phyloP scores from a whole-genome alignment of 2,888 invertebrate species.

The Piscicola geometra region DNA sequence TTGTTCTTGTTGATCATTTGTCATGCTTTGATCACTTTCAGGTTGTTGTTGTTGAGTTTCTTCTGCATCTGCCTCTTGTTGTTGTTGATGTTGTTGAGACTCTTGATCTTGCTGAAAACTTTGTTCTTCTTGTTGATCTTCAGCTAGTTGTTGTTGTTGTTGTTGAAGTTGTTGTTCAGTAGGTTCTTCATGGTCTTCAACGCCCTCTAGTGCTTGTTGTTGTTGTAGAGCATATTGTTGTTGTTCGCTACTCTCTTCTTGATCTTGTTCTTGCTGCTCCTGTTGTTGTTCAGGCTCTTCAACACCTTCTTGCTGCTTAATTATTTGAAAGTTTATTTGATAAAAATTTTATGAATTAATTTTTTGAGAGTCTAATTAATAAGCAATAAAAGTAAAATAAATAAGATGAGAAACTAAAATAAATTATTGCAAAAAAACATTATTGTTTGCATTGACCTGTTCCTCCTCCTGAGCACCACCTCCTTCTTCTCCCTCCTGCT shows the following conservation, averaged over 20 bases:
- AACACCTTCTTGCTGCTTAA: neutral
- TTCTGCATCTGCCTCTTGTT: neutral
- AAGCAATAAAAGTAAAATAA: neutral
- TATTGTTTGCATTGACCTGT: too few species aligned
- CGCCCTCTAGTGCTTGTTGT: too few species aligned
- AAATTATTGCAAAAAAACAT: neutral
- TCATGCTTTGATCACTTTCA: neutral
- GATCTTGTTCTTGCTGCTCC: too few species aligned
- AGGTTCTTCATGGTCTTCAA: too few species aligned
- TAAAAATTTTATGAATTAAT: neutral
- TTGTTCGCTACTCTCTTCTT: too few species aligned
- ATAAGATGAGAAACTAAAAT: neutral
- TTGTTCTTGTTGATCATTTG: neutral
- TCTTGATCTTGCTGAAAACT: too few species aligned
- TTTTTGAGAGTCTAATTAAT: neutral
- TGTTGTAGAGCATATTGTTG: too few species aligned
- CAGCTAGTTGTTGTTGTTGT: slow-evolving; percentile 4
- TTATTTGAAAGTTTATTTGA: neutral
- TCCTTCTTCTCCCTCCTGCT: slow-evolving; percentile 8
- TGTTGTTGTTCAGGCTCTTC: neutral
- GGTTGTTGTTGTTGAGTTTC: neutral
- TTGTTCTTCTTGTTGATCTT: too few species aligned
- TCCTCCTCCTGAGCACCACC: neutral
- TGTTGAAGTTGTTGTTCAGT: slow-evolving; percentile 6
- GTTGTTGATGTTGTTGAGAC: too few species aligned